A percentile compares a stretch with the other conserved stretches of the same genome.
Conservation (phyloP, 2,113 vertebrate genomes). For the Sakesphorus luctuosus region DNA sequence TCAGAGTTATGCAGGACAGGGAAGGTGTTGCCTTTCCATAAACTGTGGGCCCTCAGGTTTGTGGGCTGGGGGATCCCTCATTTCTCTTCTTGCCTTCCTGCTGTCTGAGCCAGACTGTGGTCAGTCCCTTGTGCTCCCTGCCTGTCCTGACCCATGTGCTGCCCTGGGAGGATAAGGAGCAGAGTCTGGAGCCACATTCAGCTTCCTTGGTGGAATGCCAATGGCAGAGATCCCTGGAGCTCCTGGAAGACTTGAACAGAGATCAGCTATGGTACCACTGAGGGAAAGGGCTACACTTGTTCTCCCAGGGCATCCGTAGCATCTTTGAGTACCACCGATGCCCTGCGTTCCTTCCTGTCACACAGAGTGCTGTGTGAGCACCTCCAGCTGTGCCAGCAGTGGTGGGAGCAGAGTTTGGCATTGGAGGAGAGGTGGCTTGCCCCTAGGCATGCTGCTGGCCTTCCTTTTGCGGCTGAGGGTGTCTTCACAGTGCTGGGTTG, state of each 20-base stretch:
- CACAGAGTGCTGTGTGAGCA: neutral
- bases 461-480: neutral
- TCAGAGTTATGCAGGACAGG: rapidly evolving
- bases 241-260: neutral
- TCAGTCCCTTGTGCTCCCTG: neutral
- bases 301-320: neutral
- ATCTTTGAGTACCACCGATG: neutral
- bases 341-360: neutral
- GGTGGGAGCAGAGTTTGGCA: neutral
- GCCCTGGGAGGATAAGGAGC: neutral
- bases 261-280: neutral
- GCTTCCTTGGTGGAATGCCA: neutral
- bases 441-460: neutral
- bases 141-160: rapidly evolving
- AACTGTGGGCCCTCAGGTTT: rapidly evolving
- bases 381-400: rapidly evolving
- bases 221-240: neutral
- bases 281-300: neutral
- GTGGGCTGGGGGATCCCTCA: rapidly evolving
- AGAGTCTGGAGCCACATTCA: neutral
- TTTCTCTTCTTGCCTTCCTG: neutral
- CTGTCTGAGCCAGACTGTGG: neutral
- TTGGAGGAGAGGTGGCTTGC: neutral
- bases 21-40: neutral
- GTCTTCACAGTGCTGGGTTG: neutral